Evolutionary conservation across 1,140 invertebrate species (phyloP), one percentile per base, ranked within the genome.

Genomic region (Drosophila mayri): DNA sequence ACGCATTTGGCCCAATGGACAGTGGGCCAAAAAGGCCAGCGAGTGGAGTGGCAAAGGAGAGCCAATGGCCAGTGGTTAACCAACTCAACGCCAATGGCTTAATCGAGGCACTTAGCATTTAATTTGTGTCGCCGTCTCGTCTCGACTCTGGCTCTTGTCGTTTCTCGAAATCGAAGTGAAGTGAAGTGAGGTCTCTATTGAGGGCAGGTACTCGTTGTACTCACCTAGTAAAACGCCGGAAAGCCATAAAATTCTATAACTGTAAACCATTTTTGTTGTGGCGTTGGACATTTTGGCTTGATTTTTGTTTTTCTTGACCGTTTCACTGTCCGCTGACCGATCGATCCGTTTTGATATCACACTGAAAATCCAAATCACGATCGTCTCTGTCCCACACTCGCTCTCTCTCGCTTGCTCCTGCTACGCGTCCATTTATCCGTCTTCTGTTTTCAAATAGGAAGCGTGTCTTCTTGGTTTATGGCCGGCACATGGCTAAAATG

Each of bases 191-290:
- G 64, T 47, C 41, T 60, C 41, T 63, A 85, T 82, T 90, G 78
- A 62, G 79, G 86, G 58, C 87, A 91, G 62, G 35, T 16, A 55
- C 50, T 54, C 32, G 50, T 35, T 18, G 32, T 75, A 91, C 91
- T 92, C 61, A 92, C 91, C 91, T 81, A 92, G 83, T 91, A 92
- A 82, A 81, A 92, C 78, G 82, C 91, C 91, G 85, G 88, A 91
- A 85, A 92, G 83, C 87, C 90, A 92, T 91, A 92, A 91, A 83
- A 92, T 79, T 88, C 91, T 92, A 80, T 91, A 92, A 88, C 82
- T 92, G 82, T 86, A 92, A 90, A 91, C 84, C 91, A 92, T 92
- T 88, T 86, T 94, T 61, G 93, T 92, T 63, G 93, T 92, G 35
- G 93, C 72, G 81, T 76, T 87, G 75, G 76, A 85, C 85, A 88